These are phyloP conservation scores for Synergus laeviventris DNA, from an alignment of 2,888 invertebrate genomes.

Conservation along the genomic window DNA sequence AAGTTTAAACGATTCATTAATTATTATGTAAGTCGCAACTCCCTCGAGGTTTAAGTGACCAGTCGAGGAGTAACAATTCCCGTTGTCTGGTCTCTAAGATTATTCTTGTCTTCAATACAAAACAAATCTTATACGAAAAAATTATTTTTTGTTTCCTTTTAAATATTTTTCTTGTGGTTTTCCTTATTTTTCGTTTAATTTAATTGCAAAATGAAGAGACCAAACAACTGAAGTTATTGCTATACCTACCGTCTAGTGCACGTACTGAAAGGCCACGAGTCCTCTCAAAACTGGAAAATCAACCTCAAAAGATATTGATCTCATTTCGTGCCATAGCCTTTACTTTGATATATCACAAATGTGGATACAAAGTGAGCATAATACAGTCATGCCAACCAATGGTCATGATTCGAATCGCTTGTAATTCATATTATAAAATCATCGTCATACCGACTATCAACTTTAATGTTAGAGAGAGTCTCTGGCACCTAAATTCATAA, in stretches of 20 bases:
- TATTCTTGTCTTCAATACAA: neutral
- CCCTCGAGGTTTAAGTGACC: conserved; percentile 67
- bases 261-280: conserved; percentile 57
- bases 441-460: conserved; percentile 74
- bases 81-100: conserved; percentile 71
- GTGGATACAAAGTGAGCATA: conserved; percentile 73
- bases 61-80: conserved; percentile 65
- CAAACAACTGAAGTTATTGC: conserved; percentile 72
- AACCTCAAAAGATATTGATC: conserved; percentile 74
- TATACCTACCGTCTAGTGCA: conserved; percentile 74
- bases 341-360: conserved; percentile 75
- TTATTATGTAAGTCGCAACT: conserved; percentile 68
- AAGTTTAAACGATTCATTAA: conserved; percentile 76
- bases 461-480: conserved; percentile 72
- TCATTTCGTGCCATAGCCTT: conserved; percentile 72
- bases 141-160: too few species aligned
- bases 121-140: neutral
- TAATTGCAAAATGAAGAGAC: conserved; percentile 64
- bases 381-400: conserved; percentile 73
- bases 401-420: conserved; percentile 72
- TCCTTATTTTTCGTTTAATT: neutral
- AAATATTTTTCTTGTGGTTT: neutral
- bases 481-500: conserved; percentile 76
- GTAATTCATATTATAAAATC: conserved; percentile 72
- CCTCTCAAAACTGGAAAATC: conserved; percentile 73